phyloP scores from a whole-genome alignment of 2,113 vertebrate genomes.

The Bolborhynchus lineola region DNA sequence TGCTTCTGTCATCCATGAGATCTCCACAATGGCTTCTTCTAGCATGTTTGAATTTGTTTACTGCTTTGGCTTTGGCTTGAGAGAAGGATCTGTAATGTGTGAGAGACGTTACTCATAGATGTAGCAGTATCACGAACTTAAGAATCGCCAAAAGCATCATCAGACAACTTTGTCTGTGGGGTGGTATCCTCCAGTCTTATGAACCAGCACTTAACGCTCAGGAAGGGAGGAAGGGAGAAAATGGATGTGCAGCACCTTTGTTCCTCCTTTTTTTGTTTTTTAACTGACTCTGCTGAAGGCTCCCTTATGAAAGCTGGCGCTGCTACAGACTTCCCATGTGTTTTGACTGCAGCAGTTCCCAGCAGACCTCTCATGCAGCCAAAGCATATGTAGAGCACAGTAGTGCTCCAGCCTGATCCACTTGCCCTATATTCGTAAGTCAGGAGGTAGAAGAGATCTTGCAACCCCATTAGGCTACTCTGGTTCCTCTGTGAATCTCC shows the following conservation, averaged over 20 bases:
- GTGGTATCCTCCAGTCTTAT: neutral
- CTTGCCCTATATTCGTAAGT: rapidly evolving
- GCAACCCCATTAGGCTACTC: neutral
- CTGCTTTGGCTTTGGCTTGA: neutral
- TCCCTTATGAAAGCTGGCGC: neutral
- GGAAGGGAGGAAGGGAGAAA: neutral
- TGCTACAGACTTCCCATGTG: neutral
- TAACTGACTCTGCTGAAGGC: neutral
- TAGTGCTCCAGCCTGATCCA: neutral
- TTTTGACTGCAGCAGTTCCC: neutral
- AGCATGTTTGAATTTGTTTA: neutral
- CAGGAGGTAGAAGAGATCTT: neutral
- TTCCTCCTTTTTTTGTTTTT: neutral
- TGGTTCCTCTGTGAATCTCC: neutral
- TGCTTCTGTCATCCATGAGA: neutral
- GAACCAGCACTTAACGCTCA: neutral
- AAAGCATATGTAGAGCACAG: neutral
- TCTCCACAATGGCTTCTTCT: neutral
- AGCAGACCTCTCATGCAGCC: neutral
- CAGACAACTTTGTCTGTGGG: neutral
- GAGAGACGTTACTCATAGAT: neutral
- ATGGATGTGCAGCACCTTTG: neutral
- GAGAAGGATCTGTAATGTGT: neutral
- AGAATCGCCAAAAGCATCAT: neutral
- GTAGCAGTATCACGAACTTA: neutral